Conservation (phyloP, 1,140 invertebrate genomes). For the Ctenoplectra terminalis region DNA sequence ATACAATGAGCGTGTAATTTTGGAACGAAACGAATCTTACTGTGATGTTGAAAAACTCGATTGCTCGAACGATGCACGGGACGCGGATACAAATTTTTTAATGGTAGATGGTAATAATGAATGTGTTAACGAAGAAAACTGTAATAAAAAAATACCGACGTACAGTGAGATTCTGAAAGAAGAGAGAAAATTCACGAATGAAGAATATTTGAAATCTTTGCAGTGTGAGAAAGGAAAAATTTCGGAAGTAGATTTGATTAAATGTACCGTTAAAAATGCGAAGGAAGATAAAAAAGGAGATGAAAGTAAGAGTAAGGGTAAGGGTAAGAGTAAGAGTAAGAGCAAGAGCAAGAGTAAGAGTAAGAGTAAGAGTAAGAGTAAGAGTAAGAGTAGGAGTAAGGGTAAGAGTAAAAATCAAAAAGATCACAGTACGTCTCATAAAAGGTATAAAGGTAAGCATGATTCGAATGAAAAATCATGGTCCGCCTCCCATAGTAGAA, state of each 20-base stretch:
- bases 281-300: constrained; percentile 52
- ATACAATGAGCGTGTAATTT: neutral
- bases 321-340: too few species aligned
- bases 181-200: neutral
- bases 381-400: constrained; percentile 31
- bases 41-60: neutral
- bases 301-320: too few species aligned
- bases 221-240: neutral
- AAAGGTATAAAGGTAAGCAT: neutral
- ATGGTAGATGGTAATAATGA: neutral
- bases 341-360: too few species aligned
- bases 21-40: neutral
- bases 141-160: neutral
- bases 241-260: constrained; percentile 56
- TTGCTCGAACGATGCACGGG: neutral
- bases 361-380: too few species aligned
- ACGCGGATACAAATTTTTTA: neutral
- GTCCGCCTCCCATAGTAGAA: neutral
- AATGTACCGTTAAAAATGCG: constrained; percentile 22
- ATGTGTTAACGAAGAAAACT: neutral
- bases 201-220: neutral
- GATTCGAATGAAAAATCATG: neutral
- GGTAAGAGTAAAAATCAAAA: constrained; percentile 48
- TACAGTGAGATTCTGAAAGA: neutral
- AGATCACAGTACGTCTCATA: constrained; percentile 3